Base-by-base conservation (phyloP, 2,113 vertebrate genomes). In the Python bivittatus region DNA sequence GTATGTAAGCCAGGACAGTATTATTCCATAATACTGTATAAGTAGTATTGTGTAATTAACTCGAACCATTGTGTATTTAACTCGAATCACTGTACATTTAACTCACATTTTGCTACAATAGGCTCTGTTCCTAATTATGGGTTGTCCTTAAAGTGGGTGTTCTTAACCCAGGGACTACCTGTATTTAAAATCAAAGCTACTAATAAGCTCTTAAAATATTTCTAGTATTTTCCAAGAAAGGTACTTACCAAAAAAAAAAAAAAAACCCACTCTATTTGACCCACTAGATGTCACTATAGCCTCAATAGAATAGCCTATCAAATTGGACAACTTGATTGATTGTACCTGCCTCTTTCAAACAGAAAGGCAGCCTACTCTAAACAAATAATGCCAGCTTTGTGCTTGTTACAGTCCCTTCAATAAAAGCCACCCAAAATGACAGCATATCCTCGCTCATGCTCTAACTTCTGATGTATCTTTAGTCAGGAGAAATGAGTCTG, bases 201-300 rank as follows among this genome's bases (percentile, higher is more conserved):
- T n/a, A 89, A 13, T 22, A 7, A 23, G 42, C 33, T 0, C 0
- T 42, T 91, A 83, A 91, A 23, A 1, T 3, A 0, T 89, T 88
- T 15, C 0, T 8, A 23, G 89, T 91, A 1, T 54, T 29, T 84
- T 56, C 27, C 0, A 57, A 15, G 48, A 52, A 52, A 84, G 61
- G 27, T n/a, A 64, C 61, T 68, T 68, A 68, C 12, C 60, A 1
- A 11, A 68, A 68, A 68, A 38, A 38, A 38, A 29, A 33, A 38
- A 38, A 22, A 38, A 79, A 42, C 72, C 17, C 68, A 79, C 38
- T 72, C 89, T 33, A 54, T 68, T 85, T 93, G 11, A 93, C 92
- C 97, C 97, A 94, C 97, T 97, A 97, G 97, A 94, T 97, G 97
- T 96, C 96, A 95, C 95, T 96, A 92, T 95, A 88, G 93, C 10